Base-by-base conservation (phyloP, 2,797 vertebrate genomes). In the Avahi laniger region DNA sequence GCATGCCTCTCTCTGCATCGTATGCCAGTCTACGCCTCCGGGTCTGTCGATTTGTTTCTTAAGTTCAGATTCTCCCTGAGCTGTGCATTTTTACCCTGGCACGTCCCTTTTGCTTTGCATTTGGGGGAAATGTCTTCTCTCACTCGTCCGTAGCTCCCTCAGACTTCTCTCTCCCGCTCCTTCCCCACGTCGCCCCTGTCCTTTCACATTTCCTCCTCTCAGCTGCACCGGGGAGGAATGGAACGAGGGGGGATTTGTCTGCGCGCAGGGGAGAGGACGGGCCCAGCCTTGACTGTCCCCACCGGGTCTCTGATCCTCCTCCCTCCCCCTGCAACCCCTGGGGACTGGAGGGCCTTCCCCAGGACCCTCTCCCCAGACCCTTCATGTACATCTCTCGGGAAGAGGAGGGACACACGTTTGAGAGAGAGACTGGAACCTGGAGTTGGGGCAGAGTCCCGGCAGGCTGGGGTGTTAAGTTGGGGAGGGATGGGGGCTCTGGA, bases 61-160 rank as follows among this genome's bases (percentile, higher is more conserved):
- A 63, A 93, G 67, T 92, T 91, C 24, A 13, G 63, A 46, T 33
- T 61, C 69, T 79, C 54, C 3, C 15, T 30, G 0, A 50, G 80
- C 41, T 7, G 67, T 57, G 67, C 88, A 1, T 95, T 72, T 95
- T 33, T 48, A 57, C 38, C 35, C 69, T 8, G 33, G 24, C 82
- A 9, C 4, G 3, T 83, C 38, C 26, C 48, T 61, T 76, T n/a
- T 54, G 72, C n/a, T 93, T 59, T 43, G 72, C 81, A 7, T 75
- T 75, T 69, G 67, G 85, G 70, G 75, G 69, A 90, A 24, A 50
- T 63, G 81, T 43, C 93, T 59, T 93, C 81, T 63, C n/a, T 89
- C n/a, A 4, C 30, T 80, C 63, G 38, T 43, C 57, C 69, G 73
- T 50, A 43, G 61, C 69, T 48, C 38, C 72, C 80, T 86, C 52